These are phyloP conservation scores for Chrysina gloriosa DNA, from an alignment of 2,888 invertebrate species.

Conservation along the genomic window DNA sequence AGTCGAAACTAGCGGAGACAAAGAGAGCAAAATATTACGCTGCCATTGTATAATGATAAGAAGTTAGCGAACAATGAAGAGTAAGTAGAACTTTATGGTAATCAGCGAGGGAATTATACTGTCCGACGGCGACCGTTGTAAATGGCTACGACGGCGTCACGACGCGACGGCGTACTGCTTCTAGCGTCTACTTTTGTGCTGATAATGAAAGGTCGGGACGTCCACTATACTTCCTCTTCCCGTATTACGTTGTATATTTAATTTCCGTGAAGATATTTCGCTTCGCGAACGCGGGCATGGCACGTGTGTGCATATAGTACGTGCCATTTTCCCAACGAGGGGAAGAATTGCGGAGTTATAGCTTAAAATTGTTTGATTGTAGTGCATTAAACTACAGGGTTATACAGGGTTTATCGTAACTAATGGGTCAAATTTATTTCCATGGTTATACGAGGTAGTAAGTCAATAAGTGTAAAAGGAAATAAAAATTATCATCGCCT, in stretches of 20 bases:
- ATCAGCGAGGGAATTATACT: background rate
- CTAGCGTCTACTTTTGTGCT: background rate
- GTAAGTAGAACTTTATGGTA: slow-evolving; percentile 30
- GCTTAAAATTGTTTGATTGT: too few species aligned
- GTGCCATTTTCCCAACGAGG: too few species aligned
- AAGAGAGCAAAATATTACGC: slow-evolving; percentile 12
- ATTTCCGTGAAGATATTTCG: background rate
- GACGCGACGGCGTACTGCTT: background rate
- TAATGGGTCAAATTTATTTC: too few species aligned
- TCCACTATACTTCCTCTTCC: slow-evolving; percentile 14
- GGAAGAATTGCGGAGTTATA: too few species aligned
- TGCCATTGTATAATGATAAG: slow-evolving; percentile 20
- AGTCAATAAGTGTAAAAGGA: too few species aligned
- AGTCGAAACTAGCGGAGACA: too few species aligned
- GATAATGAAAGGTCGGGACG: slow-evolving; percentile 10
- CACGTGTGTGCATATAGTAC: too few species aligned
- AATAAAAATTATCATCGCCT: too few species aligned
- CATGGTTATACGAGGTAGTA: too few species aligned
- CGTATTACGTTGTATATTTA: background rate
- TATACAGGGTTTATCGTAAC: too few species aligned
- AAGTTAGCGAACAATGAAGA: slow-evolving; percentile 26
- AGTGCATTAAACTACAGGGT: too few species aligned
- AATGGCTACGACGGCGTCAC: background rate
- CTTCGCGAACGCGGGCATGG: too few species aligned
- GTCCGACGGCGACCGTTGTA: background rate